Conservation (phyloP, 2,113 vertebrate genomes). For the Paedocypris sp. region DNA sequence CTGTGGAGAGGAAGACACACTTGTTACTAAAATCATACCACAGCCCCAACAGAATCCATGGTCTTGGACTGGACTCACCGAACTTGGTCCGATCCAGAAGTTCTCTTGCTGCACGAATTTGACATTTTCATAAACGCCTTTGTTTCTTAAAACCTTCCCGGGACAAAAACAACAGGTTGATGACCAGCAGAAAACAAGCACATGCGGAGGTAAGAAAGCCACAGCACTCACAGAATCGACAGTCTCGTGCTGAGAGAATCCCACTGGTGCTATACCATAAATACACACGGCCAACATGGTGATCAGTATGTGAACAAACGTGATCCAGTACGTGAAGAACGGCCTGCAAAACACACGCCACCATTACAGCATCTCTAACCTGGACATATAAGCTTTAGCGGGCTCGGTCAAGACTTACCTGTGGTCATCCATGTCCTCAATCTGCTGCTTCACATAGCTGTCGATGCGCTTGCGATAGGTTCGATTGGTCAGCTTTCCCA, state of each 20-base stretch:
- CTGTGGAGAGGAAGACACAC: conserved; percentile 49
- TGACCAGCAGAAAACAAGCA: neutral
- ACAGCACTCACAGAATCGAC: conserved; percentile 86
- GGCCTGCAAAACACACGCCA: conserved; percentile 60
- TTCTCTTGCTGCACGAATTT: conserved; percentile 97
- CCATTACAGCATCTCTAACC: neutral
- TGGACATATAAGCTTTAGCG: neutral
- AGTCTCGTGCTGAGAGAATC: conserved; percentile 94
- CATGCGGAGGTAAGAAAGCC: neutral
- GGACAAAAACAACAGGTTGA: neutral
- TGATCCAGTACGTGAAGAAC: conserved; percentile 99
- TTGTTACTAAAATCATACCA: too few species aligned
- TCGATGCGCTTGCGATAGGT: conserved; percentile 96
- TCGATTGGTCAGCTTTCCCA: conserved; percentile 93
- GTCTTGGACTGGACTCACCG: conserved; percentile 65
- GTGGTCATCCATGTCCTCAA: conserved; percentile 97
- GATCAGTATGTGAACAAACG: conserved; percentile 91
- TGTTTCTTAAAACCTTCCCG: conserved; percentile 86
- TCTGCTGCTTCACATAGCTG: conserved; percentile 92
- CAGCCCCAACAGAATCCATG: too few species aligned
- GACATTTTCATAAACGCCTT: conserved; percentile 95
- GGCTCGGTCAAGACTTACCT: conserved; percentile 58
- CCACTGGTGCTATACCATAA: conserved; percentile 91
- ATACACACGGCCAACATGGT: conserved; percentile 91
- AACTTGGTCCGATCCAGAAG: conserved; percentile 97